Percentiles rank a stretch among this genome's conserved stretches.
Evolutionary conservation across 1,140 invertebrate genomes (phyloP).

Genomic region (Ephestia elutella): DNA sequence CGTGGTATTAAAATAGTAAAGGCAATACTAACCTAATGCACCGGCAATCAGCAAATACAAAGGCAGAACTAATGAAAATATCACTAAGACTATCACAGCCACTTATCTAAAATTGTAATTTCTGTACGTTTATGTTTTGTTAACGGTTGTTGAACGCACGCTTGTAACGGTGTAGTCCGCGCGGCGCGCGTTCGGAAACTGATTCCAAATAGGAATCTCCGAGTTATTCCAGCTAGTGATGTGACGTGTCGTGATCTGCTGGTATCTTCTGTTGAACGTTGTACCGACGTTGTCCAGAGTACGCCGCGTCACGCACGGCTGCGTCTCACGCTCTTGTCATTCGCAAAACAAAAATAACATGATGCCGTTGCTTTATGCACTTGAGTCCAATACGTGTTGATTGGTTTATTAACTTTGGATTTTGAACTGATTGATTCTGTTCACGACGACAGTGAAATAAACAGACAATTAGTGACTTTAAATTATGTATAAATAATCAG

Average conservation of each 20-base stretch:
- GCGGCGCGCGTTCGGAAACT: slow-evolving; percentile 43
- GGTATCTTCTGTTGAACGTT: slow-evolving; percentile 9
- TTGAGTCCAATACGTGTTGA: background rate
- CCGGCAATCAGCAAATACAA: slow-evolving; percentile 13
- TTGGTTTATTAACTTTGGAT: background rate
- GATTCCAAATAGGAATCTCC: slow-evolving; percentile 13
- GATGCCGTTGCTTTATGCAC: background rate
- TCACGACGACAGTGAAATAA: background rate
- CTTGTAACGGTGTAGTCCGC: slow-evolving; percentile 19
- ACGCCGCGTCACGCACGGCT: too few species aligned
- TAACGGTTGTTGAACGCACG: slow-evolving; percentile 17
- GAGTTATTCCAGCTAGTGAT: slow-evolving; percentile 17
- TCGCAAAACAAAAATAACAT: background rate
- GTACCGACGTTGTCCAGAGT: too few species aligned
- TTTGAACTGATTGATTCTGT: background rate
- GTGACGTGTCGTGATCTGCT: slow-evolving; percentile 22
- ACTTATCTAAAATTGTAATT: slow-evolving; percentile 25
- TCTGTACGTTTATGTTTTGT: slow-evolving; percentile 11
- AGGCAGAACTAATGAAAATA: slow-evolving; percentile 34
- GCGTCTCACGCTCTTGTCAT: background rate
- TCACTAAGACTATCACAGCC: slow-evolving; percentile 54
- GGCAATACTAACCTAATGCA: slow-evolving; percentile 23
- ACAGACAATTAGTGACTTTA: too few species aligned
- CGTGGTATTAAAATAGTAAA: slow-evolving; percentile 23
- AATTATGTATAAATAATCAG: too few species aligned